These are phyloP conservation scores for Iphiclides podalirius DNA, from an alignment of 2,888 invertebrate genomes.

Conservation along the genomic window DNA sequence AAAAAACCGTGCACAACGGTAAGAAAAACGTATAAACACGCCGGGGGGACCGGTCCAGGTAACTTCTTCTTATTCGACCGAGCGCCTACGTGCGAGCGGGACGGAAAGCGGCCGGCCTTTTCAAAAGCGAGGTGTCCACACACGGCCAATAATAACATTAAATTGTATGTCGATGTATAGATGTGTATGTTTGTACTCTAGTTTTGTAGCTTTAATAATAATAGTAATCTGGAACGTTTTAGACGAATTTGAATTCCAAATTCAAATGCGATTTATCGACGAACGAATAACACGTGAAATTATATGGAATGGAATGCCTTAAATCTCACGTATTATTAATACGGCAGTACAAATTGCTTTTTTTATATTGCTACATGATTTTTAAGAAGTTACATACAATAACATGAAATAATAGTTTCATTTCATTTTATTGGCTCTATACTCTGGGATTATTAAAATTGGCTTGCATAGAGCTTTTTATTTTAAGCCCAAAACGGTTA, in stretches of 20 bases:
- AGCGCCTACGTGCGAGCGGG: slow-evolving; percentile 70
- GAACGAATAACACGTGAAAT: background rate
- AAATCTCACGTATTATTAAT: too few species aligned
- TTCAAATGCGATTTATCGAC: background rate
- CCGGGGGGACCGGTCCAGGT: slow-evolving; percentile 73
- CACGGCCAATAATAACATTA: slow-evolving; percentile 32
- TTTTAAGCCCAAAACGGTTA: too few species aligned
- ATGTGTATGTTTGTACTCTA: background rate
- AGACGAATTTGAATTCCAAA: background rate
- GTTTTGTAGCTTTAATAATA: background rate
- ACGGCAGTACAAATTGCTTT: too few species aligned
- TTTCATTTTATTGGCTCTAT: too few species aligned
- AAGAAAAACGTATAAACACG: slow-evolving; percentile 78
- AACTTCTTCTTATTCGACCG: slow-evolving; percentile 69
- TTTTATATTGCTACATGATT: too few species aligned
- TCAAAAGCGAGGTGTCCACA: slow-evolving; percentile 40
- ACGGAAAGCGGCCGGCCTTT: slow-evolving; percentile 55
- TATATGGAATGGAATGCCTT: too few species aligned
- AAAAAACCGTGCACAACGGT: slow-evolving; percentile 66
- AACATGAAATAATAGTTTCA: too few species aligned
- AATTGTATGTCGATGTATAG: background rate
- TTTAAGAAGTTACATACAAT: too few species aligned
- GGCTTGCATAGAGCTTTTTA: too few species aligned
- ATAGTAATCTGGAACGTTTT: background rate
- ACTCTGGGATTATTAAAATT: too few species aligned